Conservation (phyloP, 2,888 invertebrate species). For the Hydrotaea cyrtoneurina region DNA sequence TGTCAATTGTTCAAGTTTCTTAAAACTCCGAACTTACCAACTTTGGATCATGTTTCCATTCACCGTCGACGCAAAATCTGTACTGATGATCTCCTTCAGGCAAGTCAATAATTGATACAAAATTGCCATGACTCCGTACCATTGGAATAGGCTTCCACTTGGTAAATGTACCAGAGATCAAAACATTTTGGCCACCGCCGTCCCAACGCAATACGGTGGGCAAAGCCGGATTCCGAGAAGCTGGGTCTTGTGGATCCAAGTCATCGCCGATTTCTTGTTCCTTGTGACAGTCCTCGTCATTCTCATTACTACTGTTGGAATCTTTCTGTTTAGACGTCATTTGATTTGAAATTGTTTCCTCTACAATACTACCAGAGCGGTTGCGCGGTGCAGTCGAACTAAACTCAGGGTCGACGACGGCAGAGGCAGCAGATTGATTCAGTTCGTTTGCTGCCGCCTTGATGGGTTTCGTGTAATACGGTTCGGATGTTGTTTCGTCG, state of each 20-base stretch:
- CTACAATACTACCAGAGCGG: conserved; percentile 88
- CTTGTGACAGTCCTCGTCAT: conserved; percentile 63
- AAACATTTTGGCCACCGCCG: conserved; percentile 95
- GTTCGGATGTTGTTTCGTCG: conserved; percentile 85
- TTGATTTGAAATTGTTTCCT: conserved; percentile 78
- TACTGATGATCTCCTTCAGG: conserved; percentile 98
- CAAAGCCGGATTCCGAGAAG: conserved; percentile 76
- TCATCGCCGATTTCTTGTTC: conserved; percentile 39
- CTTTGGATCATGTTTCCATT: conserved; percentile 93
- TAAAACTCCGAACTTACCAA: conserved; percentile 83
- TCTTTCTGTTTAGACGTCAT: conserved; percentile 68
- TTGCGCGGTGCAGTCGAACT: conserved; percentile 82
- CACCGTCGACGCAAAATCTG: conserved; percentile 96
- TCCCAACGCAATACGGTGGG: conserved; percentile 99
- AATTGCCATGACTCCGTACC: conserved; percentile 98
- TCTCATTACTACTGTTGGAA: conserved; percentile 71
- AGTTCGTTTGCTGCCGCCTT: conserved; percentile 75
- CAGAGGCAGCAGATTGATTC: conserved; percentile 61
- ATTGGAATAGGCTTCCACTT: conserved; percentile 98
- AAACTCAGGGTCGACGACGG: conserved; percentile 75
- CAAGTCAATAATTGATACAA: conserved; percentile 97
- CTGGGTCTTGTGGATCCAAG: conserved; percentile 63
- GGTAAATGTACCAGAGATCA: conserved; percentile 93
- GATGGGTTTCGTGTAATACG: conserved; percentile 86
- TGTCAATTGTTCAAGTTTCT: conserved; percentile 29